Conservation (phyloP, 2,113 vertebrate species). For the Synodontis membranacea region DNA sequence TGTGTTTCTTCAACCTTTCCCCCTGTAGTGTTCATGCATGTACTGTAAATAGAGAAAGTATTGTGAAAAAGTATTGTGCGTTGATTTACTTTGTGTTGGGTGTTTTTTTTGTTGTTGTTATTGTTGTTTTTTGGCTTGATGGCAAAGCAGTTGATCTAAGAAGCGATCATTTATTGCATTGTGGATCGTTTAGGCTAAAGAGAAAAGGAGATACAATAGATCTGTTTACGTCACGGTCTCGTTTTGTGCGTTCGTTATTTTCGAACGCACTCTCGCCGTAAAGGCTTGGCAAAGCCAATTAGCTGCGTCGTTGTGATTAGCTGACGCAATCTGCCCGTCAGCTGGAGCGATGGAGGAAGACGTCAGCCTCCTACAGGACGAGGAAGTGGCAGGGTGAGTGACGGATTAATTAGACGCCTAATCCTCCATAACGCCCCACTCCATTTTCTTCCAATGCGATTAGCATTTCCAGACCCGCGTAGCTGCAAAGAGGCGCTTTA, state of each 20-base stretch:
- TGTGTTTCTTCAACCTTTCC: not conserved
- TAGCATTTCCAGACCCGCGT: not conserved
- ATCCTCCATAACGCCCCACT: slow-evolving; percentile 30
- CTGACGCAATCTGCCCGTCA: not conserved
- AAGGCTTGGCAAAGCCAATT: not conserved
- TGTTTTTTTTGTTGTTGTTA: too few species aligned
- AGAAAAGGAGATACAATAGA: not conserved
- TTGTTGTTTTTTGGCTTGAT: not conserved
- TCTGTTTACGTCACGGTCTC: too few species aligned
- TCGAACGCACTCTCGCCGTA: not conserved
- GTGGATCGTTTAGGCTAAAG: not conserved
- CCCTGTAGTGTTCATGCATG: not conserved
- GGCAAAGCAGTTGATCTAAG: not conserved
- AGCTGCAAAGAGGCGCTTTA: not conserved
- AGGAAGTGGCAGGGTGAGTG: slow-evolving; percentile 35
- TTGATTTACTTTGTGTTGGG: not conserved
- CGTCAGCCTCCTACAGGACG: slow-evolving; percentile 8
- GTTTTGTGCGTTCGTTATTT: not conserved
- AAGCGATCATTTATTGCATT: not conserved
- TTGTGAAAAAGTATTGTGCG: too few species aligned
- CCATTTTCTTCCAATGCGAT: slow-evolving; percentile 16
- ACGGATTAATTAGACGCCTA: slow-evolving; percentile 38
- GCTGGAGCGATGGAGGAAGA: not conserved
- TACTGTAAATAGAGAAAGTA: too few species aligned
- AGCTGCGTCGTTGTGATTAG: not conserved